Evolutionary conservation across 2,888 invertebrate genomes (phyloP).

Genomic region (Eustalomyia histrio): DNA sequence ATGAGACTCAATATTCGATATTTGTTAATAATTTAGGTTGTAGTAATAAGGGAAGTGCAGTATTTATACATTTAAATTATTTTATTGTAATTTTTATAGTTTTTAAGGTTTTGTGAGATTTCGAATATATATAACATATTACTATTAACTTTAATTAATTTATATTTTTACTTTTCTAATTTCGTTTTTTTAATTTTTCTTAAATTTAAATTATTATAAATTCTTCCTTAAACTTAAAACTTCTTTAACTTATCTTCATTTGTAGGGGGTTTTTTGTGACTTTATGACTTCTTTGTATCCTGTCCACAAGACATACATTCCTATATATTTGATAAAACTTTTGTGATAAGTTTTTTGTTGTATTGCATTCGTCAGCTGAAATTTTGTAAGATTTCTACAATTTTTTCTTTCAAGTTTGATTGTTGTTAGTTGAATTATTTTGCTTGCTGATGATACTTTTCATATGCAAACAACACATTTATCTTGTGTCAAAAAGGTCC

Average conservation of each 20-base stretch:
- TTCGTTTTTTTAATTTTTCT: neutral
- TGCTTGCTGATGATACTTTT: neutral
- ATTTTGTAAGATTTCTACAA: constrained; percentile 24
- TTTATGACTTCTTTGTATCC: constrained; percentile 47
- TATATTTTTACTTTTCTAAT: neutral
- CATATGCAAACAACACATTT: constrained; percentile 4
- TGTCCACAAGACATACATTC: constrained; percentile 30
- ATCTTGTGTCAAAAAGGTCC: constrained; percentile 2
- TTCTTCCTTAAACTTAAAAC: constrained; percentile 5
- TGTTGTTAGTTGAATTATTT: neutral
- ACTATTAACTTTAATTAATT: neutral
- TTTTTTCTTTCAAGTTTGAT: constrained; percentile 1
- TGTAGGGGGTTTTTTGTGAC: constrained; percentile 22
- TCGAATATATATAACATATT: neutral
- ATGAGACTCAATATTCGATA: constrained; percentile 84
- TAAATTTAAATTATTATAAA: constrained; percentile 9
- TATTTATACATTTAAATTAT: rapidly evolving
- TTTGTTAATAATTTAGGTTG: constrained; percentile 85
- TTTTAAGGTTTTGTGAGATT: constrained; percentile 1
- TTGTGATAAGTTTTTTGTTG: constrained; percentile 43
- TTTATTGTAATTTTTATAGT: neutral
- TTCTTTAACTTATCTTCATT: neutral
- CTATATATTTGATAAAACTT: constrained; percentile 32
- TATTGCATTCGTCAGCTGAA: constrained; percentile 38
- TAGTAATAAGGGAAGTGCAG: constrained; percentile 79